A percentile compares a stretch with the other conserved stretches of the same genome.
phyloP scores from a whole-genome alignment of 1,140 invertebrate genomes.

The Mizuhopecten yessoensis region DNA sequence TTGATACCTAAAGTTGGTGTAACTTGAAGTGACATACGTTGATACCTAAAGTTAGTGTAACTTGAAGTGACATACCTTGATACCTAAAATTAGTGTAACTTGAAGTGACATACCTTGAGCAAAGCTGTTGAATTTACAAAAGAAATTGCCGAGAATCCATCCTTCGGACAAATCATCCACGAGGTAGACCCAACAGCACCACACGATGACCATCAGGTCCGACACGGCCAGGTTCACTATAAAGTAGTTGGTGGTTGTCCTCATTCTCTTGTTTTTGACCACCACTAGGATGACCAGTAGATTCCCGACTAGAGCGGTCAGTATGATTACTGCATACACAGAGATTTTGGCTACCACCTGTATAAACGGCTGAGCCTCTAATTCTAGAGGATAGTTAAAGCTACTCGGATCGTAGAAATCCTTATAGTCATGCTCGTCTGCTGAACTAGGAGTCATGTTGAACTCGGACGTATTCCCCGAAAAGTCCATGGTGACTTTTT shows the following conservation, averaged over 20 bases:
- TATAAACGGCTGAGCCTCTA: constrained; percentile 56
- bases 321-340: constrained; percentile 74
- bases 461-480: not conserved
- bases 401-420: constrained; percentile 13
- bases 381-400: constrained; percentile 53
- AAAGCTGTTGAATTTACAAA: constrained; percentile 84
- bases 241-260: constrained; percentile 77
- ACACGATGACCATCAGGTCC: constrained; percentile 81
- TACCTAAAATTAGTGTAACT: too few species aligned
- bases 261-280: constrained; percentile 70
- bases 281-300: constrained; percentile 69
- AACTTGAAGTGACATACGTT: too few species aligned
- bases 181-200: constrained; percentile 84
- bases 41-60: too few species aligned
- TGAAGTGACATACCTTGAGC: constrained; percentile 81
- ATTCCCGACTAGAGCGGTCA: constrained; percentile 70
- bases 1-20: too few species aligned
- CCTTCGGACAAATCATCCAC: constrained; percentile 75
- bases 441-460: not conserved
- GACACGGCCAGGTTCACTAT: constrained; percentile 78
- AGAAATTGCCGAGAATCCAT: constrained; percentile 82
- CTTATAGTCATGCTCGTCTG: not conserved
- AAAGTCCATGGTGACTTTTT: not conserved
- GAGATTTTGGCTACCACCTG: constrained; percentile 76
- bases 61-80: constrained; percentile 81